Conservation (phyloP, 2,888 invertebrate genomes). For the Apodemia hepburni region DNA sequence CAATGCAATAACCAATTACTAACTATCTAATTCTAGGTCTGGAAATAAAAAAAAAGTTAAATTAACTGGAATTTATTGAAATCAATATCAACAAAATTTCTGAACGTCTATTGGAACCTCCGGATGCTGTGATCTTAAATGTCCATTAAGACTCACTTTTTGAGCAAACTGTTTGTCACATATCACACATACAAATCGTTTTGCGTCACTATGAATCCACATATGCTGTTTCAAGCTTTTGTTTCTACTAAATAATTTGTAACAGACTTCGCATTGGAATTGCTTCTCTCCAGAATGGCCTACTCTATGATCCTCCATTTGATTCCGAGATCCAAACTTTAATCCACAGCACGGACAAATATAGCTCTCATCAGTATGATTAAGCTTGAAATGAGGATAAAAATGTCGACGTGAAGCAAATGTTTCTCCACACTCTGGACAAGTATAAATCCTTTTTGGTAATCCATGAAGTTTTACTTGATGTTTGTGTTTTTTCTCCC, state of each 20-base stretch:
- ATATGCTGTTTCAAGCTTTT: constrained; percentile 63
- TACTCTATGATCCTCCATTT: constrained; percentile 59
- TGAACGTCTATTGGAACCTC: constrained; percentile 35
- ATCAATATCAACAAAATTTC: constrained; percentile 14
- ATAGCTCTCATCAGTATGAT: constrained; percentile 52
- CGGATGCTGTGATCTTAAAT: constrained; percentile 52
- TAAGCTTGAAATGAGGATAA: constrained; percentile 53
- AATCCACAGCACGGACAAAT: constrained; percentile 54
- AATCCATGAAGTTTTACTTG: constrained; percentile 46
- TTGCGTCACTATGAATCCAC: constrained; percentile 62
- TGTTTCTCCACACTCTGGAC: constrained; percentile 51
- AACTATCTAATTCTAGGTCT: constrained; percentile 24
- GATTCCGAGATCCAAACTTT: constrained; percentile 46
- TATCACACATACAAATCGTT: constrained; percentile 52
- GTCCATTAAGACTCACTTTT: constrained; percentile 57
- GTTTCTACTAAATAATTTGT: constrained; percentile 69
- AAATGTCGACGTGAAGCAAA: constrained; percentile 49
- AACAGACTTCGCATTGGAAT: constrained; percentile 64
- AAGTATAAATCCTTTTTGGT: constrained; percentile 44
- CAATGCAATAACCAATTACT: constrained; percentile 51
- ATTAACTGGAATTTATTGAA: constrained; percentile 16
- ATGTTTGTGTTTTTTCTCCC: constrained; percentile 59
- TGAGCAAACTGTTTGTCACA: constrained; percentile 63
- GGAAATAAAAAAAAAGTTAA: constrained; percentile 17
- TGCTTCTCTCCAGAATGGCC: constrained; percentile 72